Percentiles rank a stretch among this genome's conserved stretches.
Conservation (phyloP, 2,113 vertebrate species). For the Microtus oregoni region DNA sequence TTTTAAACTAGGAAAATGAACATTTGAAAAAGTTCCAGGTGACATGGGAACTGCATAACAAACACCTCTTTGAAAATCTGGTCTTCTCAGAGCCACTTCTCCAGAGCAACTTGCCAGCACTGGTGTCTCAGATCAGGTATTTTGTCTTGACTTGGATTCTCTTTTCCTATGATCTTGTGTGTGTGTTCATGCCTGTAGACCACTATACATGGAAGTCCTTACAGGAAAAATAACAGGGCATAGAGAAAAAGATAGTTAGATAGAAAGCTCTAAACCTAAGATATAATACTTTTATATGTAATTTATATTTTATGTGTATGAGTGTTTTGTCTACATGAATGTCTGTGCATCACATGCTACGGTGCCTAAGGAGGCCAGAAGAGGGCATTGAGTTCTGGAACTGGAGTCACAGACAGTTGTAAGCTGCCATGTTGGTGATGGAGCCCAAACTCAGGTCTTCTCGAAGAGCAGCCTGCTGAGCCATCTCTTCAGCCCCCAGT, state of each 20-base stretch:
- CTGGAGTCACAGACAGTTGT: background rate
- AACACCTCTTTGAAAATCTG: slow-evolving; percentile 98
- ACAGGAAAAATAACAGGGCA: background rate
- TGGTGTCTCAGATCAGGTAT: slow-evolving; percentile 96
- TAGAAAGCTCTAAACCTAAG: background rate
- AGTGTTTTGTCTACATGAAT: background rate
- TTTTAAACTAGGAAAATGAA: slow-evolving; percentile 92
- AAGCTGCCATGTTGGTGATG: background rate
- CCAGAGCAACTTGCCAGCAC: slow-evolving; percentile 94
- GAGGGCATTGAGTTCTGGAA: background rate
- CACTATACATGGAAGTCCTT: rapidly evolving
- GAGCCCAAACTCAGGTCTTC: background rate
- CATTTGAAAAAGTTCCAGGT: slow-evolving; percentile 99
- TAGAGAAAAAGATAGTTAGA: background rate
- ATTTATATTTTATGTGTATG: background rate
- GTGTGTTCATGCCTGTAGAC: background rate
- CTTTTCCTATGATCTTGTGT: background rate
- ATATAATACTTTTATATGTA: background rate
- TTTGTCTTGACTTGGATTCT: background rate
- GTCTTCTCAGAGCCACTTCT: slow-evolving; percentile 98
- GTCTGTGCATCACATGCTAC: background rate
- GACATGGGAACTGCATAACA: slow-evolving; percentile 99
- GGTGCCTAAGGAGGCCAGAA: background rate
- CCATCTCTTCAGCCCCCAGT: background rate
- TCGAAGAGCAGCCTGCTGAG: background rate